Percentiles rank a stretch among this genome's conserved stretches.
These are phyloP conservation scores for Lycophotia porphyrea DNA, from an alignment of 2,888 invertebrate species.

Conservation along the genomic window DNA sequence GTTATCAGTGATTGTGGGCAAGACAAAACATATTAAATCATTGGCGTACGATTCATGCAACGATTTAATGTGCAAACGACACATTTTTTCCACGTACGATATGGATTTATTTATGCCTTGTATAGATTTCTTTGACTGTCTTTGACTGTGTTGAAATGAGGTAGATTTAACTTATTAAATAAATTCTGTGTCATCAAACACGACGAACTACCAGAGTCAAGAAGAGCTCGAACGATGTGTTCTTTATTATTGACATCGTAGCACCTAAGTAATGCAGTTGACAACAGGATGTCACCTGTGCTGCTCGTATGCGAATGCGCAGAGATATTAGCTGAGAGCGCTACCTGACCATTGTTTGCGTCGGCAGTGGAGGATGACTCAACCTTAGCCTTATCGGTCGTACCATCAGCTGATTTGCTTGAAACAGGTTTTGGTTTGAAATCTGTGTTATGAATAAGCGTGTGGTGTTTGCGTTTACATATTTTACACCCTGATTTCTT, in stretches of 20 bases:
- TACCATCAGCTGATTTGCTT: not conserved
- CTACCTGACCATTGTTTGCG: too few relatives aligned
- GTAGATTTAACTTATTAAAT: too few relatives aligned
- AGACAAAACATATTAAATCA: too few relatives aligned
- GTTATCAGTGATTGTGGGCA: too few relatives aligned
- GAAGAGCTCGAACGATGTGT: constrained; percentile 3
- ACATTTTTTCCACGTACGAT: too few relatives aligned
- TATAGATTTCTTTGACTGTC: too few relatives aligned
- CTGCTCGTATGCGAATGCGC: constrained; percentile 2
- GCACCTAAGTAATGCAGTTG: not conserved
- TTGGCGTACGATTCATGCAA: too few relatives aligned
- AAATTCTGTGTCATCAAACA: too few relatives aligned
- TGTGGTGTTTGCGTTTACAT: not conserved
- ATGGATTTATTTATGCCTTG: too few relatives aligned
- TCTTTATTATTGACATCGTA: constrained; percentile 6
- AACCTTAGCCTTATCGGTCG: not conserved
- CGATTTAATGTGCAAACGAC: too few relatives aligned
- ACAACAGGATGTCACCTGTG: constrained; percentile 4
- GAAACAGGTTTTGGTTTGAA: not conserved
- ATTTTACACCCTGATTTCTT: too few relatives aligned
- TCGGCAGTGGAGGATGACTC: not conserved
- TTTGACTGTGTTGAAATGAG: too few relatives aligned
- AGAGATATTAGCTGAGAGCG: not conserved
- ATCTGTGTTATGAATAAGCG: not conserved
- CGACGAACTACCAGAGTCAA: not conserved